Percentiles rank a stretch among this genome's conserved stretches.
Conservation (phyloP, 2,888 invertebrate genomes). For the Apamea monoglypha region DNA sequence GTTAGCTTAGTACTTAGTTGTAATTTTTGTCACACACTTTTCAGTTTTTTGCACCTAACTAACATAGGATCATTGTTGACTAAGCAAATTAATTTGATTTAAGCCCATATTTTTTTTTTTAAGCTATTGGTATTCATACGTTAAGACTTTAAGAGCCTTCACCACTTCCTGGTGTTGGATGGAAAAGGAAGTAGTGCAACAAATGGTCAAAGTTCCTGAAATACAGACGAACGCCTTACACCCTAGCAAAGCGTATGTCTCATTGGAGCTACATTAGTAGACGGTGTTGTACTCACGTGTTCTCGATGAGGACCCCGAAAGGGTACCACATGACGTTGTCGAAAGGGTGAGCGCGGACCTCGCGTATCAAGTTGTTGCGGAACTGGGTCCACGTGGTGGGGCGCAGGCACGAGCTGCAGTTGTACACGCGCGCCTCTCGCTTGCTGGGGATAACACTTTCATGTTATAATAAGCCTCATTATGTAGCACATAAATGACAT, state of each 20-base stretch:
- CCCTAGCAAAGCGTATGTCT: no score
- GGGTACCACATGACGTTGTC: slow-evolving; percentile 93
- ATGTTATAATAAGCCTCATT: neutral
- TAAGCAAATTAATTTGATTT: no score
- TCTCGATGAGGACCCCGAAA: slow-evolving; percentile 88
- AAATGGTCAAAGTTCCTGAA: neutral
- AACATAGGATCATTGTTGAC: no score
- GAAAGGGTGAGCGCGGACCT: slow-evolving; percentile 90
- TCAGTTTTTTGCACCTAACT: no score
- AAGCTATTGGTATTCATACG: neutral
- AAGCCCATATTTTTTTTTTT: neutral
- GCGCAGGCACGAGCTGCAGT: slow-evolving; percentile 93
- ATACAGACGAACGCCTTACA: neutral
- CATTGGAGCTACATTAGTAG: neutral
- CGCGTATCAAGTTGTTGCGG: slow-evolving; percentile 86
- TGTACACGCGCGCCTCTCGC: slow-evolving; percentile 91
- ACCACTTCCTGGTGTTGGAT: neutral
- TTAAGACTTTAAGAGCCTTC: no score
- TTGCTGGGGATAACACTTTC: slow-evolving; percentile 64
- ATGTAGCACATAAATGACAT: no score
- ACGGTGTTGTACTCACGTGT: slow-evolving; percentile 75
- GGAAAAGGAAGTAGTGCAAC: neutral
- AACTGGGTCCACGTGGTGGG: slow-evolving; percentile 93
- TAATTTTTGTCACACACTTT: no score
- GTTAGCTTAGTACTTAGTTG: no score